Evolutionary conservation across 2,888 invertebrate genomes (phyloP).

Genomic region (Crematogaster levior): DNA sequence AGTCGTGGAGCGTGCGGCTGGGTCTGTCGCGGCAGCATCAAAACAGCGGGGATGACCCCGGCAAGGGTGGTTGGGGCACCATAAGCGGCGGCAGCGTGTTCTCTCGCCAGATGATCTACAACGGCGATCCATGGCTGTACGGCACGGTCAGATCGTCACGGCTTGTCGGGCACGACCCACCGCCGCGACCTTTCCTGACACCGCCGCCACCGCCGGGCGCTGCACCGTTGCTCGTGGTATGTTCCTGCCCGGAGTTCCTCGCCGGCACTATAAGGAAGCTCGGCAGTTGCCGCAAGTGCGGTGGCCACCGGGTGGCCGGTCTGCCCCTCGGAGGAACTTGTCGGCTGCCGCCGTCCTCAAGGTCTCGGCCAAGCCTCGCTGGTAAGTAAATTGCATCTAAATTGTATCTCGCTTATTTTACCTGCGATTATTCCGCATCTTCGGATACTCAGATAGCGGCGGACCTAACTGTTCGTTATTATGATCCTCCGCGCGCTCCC

Average conservation of each 20-base stretch:
- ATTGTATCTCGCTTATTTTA: not conserved
- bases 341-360: conserved; percentile 77
- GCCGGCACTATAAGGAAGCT: conserved; percentile 92
- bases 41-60: conserved; percentile 81
- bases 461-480: not conserved
- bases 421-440: not conserved
- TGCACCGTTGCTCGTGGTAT: conserved; percentile 91
- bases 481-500: not conserved
- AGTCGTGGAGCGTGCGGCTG: conserved; percentile 91
- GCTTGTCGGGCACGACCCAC: conserved; percentile 79
- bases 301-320: conserved; percentile 92
- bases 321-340: conserved; percentile 90
- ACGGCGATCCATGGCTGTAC: conserved; percentile 92
- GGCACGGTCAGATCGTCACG: conserved; percentile 89
- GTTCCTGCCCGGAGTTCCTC: conserved; percentile 93
- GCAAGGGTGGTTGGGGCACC: conserved; percentile 81
- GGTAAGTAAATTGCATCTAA: conserved; percentile 72
- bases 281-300: conserved; percentile 94
- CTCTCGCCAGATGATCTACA: conserved; percentile 90
- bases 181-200: conserved; percentile 86
- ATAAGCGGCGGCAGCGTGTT: conserved; percentile 90
- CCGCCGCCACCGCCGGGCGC: conserved; percentile 86
- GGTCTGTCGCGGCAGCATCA: conserved; percentile 87
- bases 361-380: conserved; percentile 83
- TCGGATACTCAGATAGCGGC: not conserved